Evolutionary conservation across 2,113 vertebrate species (phyloP).

Genomic region (Rhabdornis inornatus): DNA sequence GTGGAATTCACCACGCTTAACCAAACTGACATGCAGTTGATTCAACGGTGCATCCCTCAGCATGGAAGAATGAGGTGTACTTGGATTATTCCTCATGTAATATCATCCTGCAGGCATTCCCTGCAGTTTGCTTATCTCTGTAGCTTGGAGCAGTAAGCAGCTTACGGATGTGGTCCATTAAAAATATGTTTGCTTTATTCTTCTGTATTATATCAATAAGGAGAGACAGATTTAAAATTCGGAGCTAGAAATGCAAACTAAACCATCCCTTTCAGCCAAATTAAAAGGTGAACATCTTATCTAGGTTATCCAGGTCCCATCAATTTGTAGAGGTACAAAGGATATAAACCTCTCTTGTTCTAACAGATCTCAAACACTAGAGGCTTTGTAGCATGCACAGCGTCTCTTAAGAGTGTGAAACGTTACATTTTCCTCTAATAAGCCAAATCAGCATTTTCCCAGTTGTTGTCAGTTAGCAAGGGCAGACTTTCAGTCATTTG

Average conservation of each 20-base stretch:
- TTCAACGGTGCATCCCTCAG: neutral
- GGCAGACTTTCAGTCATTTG: neutral
- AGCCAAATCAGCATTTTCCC: neutral
- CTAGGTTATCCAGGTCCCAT: neutral
- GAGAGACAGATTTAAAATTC: neutral
- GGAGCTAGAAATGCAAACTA: neutral
- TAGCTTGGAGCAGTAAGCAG: neutral
- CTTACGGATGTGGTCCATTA: neutral
- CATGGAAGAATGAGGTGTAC: neutral
- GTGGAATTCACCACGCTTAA: neutral
- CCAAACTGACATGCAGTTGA: neutral
- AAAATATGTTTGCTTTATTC: neutral
- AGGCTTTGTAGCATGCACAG: neutral
- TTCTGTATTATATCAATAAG: neutral
- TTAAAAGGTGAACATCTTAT: neutral
- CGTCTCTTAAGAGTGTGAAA: neutral
- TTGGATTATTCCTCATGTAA: neutral
- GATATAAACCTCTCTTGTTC: neutral
- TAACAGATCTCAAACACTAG: neutral
- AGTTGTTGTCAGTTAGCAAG: neutral
- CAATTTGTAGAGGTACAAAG: neutral
- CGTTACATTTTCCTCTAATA: neutral
- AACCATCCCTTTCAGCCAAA: neutral
- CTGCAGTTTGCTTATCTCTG: neutral
- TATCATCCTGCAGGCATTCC: neutral